Conservation (phyloP, 2,888 invertebrate genomes). For the Eucera pruinosa region DNA sequence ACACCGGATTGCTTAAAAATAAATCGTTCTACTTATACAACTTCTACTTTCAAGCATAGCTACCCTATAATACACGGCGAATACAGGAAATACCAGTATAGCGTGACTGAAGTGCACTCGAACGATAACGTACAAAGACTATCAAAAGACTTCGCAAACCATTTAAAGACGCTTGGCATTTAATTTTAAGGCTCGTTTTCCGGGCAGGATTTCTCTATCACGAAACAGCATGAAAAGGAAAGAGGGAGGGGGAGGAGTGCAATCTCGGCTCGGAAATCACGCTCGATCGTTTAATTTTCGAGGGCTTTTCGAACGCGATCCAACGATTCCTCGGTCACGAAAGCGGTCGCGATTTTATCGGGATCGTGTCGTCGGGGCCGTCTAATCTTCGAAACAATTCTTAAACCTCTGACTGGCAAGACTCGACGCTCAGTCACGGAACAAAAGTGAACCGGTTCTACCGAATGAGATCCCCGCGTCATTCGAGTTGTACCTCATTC, state of each 20-base stretch:
- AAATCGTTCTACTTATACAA: not conserved
- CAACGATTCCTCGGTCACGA: constrained; percentile 25
- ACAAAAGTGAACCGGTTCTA: too few species aligned
- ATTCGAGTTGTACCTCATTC: too few species aligned
- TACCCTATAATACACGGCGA: too few species aligned
- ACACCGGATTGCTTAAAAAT: too few species aligned
- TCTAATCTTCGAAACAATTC: constrained; percentile 47
- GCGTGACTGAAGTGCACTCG: constrained; percentile 6
- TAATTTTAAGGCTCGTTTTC: constrained; percentile 11
- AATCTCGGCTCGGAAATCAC: constrained; percentile 14
- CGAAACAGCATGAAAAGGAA: constrained; percentile 2
- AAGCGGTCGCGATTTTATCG: constrained; percentile 27
- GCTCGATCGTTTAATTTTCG: constrained; percentile 24
- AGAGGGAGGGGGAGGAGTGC: not conserved
- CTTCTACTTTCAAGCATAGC: not conserved
- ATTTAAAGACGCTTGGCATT: constrained; percentile 19
- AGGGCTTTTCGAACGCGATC: constrained; percentile 16
- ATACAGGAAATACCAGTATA: too few species aligned
- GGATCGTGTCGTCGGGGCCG: constrained; percentile 23
- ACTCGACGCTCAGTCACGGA: too few species aligned
- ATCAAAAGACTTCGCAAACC: constrained; percentile 1
- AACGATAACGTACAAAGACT: constrained; percentile 21
- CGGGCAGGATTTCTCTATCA: constrained; percentile 22
- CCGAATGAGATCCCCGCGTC: too few species aligned
- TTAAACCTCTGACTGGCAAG: constrained; percentile 10